Evolutionary conservation across 2,888 invertebrate genomes (phyloP), one percentile per base, ranked within the genome.

Genomic region (Druceiella hillmani): DNA sequence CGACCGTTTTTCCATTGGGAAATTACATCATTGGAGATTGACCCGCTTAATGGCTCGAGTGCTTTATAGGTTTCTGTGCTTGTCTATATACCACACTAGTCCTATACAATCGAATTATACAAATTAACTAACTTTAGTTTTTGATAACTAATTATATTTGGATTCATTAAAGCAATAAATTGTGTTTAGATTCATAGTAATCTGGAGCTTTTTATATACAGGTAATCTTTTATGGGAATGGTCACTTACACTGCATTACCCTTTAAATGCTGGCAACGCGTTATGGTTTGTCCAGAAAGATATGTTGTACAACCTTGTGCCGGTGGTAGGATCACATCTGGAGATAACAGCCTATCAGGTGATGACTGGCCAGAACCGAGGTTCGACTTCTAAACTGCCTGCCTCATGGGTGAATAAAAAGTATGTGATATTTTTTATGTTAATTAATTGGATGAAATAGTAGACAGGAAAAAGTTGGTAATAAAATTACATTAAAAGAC

Each of bases 171-270:
- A n/a, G n/a, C n/a, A n/a, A n/a, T n/a, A n/a, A n/a, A n/a, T n/a
- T n/a, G n/a, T n/a, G n/a, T n/a, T n/a, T n/a, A n/a, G n/a, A n/a
- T n/a, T n/a, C n/a, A n/a, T n/a, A n/a, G n/a, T n/a, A n/a, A n/a
- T n/a, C n/a, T n/a, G n/a, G n/a, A n/a, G n/a, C n/a, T n/a, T n/a
- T n/a, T n/a, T n/a, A n/a, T 32, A 46, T 50, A 2, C 47, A 72
- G 72, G 79, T 11, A 64, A 80, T 25, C 66, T 87, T 3, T 59
- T 81, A n/a, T 83, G 79, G 70, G 87, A 88, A 59, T 88, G 88
- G 88, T 78, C 78, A 0, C 50, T 81, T n/a, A 59, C 59, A 1
- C 56, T 71, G 3, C 62, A 69, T 36, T 61, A 65, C 31, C 61
- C 63, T 2, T 58, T 62, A 1, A 53, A 54, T 3, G 66, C 71